phyloP scores from a whole-genome alignment of 2,113 vertebrate species.

The Gallinago jamesoni region DNA sequence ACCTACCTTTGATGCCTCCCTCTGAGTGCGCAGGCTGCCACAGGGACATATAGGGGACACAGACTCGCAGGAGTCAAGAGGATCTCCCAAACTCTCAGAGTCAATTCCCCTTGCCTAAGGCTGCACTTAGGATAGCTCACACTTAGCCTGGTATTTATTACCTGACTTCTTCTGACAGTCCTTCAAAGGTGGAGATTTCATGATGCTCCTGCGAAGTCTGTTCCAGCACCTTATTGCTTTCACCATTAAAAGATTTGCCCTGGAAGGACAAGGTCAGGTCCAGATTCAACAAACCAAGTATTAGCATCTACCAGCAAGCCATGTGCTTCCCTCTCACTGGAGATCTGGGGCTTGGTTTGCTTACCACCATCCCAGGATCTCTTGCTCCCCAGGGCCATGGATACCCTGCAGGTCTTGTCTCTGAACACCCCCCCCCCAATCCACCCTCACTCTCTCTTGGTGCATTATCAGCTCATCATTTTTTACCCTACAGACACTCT shows the following conservation, averaged over 20 bases:
- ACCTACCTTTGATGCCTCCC: slow-evolving; percentile 34
- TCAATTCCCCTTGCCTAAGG: background rate
- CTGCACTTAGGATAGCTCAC: background rate
- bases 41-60: background rate
- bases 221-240: background rate
- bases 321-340: background rate
- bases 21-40: background rate
- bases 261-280: background rate
- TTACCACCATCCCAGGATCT: background rate
- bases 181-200: background rate
- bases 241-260: background rate
- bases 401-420: background rate
- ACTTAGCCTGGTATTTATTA: background rate
- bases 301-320: background rate
- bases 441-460: background rate
- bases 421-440: background rate
- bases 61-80: background rate
- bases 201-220: background rate
- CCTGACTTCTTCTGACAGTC: background rate
- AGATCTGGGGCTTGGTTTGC: background rate
- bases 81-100: background rate
- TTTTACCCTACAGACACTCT: background rate
- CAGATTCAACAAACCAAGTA: background rate
- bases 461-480: background rate
- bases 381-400: background rate